Percentiles rank a stretch among this genome's conserved stretches.
Evolutionary conservation across 2,888 invertebrate genomes (phyloP).

Genomic region (Carcina quercana): DNA sequence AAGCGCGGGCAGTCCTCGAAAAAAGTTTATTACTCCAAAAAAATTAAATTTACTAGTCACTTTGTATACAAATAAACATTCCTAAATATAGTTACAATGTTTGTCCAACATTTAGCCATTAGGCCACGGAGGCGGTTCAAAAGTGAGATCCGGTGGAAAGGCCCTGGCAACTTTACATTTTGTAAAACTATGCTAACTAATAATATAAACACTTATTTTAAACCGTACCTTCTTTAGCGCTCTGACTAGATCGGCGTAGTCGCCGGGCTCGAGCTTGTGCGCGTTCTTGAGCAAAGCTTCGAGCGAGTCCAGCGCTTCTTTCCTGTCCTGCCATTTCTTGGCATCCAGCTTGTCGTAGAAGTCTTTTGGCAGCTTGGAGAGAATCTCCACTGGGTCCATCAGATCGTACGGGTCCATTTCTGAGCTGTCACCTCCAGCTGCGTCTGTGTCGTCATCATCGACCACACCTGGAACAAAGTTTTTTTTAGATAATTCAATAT

Average conservation of each 20-base stretch:
- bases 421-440: constrained; percentile 75
- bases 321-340: constrained; percentile 97
- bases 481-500: not conserved
- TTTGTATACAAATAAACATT: too few species aligned
- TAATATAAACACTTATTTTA: too few species aligned
- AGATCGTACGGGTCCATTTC: constrained; percentile 94
- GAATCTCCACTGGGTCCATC: constrained; percentile 92
- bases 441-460: constrained; percentile 72
- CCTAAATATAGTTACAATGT: too few species aligned
- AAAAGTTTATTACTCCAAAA: too few species aligned
- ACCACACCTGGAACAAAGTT: constrained; percentile 34
- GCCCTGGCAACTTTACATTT: too few species aligned
- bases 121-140: too few species aligned
- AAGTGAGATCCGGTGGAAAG: too few species aligned
- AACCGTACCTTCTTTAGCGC: constrained; percentile 85
- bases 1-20: too few species aligned
- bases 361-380: constrained; percentile 94
- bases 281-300: constrained; percentile 84
- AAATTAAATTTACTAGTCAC: too few species aligned
- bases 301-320: constrained; percentile 90
- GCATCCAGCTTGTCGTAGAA: constrained; percentile 96
- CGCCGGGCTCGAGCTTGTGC: constrained; percentile 92
- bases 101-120: too few species aligned
- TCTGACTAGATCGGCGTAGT: constrained; percentile 92
- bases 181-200: too few species aligned